These are phyloP conservation scores for Arctopsyche grandis DNA, from an alignment of 1,140 invertebrate species.

Conservation along the genomic window DNA sequence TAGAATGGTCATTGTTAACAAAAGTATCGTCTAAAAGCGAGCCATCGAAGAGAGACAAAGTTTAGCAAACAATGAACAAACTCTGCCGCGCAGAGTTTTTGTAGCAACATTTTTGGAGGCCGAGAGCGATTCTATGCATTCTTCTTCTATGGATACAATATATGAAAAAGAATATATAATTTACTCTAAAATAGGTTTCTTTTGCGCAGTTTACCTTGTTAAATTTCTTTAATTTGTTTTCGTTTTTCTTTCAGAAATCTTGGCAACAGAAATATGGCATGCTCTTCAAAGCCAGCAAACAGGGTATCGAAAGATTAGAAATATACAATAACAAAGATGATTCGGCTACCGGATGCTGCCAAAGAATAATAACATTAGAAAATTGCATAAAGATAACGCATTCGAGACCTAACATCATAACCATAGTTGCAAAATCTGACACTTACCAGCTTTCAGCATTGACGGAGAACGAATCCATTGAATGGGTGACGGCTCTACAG, in stretches of 20 bases:
- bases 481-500: constrained; percentile 82
- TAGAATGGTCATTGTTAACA: too few species aligned
- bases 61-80: too few species aligned
- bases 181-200: too few species aligned
- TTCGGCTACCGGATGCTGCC: constrained; percentile 67
- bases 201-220: too few species aligned
- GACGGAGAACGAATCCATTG: constrained; percentile 76
- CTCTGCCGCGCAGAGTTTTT: too few species aligned
- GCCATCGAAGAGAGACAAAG: too few species aligned
- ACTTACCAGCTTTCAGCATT: constrained; percentile 77
- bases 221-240: too few species aligned
- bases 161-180: too few species aligned
- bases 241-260: constrained; percentile 72
- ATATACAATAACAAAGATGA: constrained; percentile 83
- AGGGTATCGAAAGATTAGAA: constrained; percentile 84
- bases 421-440: constrained; percentile 77
- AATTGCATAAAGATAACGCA: constrained; percentile 86
- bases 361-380: constrained; percentile 83
- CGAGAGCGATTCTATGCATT: too few species aligned
- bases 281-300: constrained; percentile 82
- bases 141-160: too few species aligned
- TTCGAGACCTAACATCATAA: constrained; percentile 70
- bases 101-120: too few species aligned
- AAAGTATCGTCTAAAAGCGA: too few species aligned
- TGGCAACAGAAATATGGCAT: constrained; percentile 83